Evolutionary conservation across 2,797 vertebrate species (phyloP), one percentile per base, ranked within the genome.

Genomic region (Cichlasoma orientale): DNA sequence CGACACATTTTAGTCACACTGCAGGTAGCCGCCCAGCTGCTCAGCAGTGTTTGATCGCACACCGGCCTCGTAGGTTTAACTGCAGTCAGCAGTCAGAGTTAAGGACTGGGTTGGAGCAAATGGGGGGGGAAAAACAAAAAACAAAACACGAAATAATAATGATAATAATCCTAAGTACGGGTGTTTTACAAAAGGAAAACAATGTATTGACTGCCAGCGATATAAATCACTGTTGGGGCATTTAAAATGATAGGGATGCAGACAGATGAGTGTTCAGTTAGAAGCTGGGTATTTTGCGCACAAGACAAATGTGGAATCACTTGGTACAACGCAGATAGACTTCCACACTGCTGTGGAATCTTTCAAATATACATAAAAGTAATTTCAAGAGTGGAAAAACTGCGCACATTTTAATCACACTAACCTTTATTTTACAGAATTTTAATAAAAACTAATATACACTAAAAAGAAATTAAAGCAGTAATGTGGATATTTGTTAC

Each of bases 1-100:
- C 77, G 86, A 92, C 92, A 89, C 91, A 87, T 89, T 92, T 90
- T 41, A 74, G 86, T 87, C 72, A 89, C 88, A 74, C 72, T 66
- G 59, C 77, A 71, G 84, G 78, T 21, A 41, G 29, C 54, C 18
- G 19, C 36, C 23, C 23, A 31, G 74, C 81, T 71, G 79, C 41
- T 70, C 31, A 29, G 53, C 56, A 53, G 54, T 21, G 52, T 14
- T n/a, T 3, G 33, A 68, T 7, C 56, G 56, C 71, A 54, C 47
- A n/a, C 36, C 3, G 57, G 52, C 75, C 68, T 54, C 55, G 1
- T 16, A 74, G n/a, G 14, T 25, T 58, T 29, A 7, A 52, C 25
- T 29, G 13, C 50, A 72, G 66, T n/a, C 82, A 76, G 78, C 80
- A 53, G 41, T 16, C 16, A 18, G 44, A 18, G 44, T 47, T 18